Evolutionary conservation across 1,140 invertebrate genomes (phyloP).

Genomic region (Hydropsyche tenuis): DNA sequence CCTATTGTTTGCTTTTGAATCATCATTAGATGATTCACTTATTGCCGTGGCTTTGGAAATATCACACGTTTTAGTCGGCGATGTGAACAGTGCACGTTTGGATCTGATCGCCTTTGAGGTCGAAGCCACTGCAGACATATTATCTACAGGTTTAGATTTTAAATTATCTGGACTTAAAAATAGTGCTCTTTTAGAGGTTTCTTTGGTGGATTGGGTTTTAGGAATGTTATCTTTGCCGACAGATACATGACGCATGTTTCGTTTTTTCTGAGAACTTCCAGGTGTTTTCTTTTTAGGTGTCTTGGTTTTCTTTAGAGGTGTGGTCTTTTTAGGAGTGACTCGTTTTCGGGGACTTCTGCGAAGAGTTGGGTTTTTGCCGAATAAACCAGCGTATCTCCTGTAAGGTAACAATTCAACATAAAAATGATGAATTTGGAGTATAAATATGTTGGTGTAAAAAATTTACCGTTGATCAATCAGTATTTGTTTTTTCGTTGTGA

Average conservation of each 20-base stretch:
- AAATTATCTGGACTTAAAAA: constrained; percentile 68
- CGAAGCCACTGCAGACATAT: constrained; percentile 51
- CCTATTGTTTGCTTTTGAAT: constrained; percentile 27
- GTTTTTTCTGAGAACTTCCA: constrained; percentile 62
- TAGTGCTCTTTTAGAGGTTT: constrained; percentile 67
- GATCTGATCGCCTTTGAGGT: constrained; percentile 60
- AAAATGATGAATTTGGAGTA: neutral
- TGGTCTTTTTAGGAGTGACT: constrained; percentile 51
- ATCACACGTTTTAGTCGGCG: constrained; percentile 54
- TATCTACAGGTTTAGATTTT: constrained; percentile 49
- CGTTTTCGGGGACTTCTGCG: constrained; percentile 57
- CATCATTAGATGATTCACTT: neutral
- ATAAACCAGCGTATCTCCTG: constrained; percentile 53
- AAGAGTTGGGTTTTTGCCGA: constrained; percentile 50
- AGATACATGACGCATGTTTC: constrained; percentile 53
- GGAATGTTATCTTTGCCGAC: constrained; percentile 53
- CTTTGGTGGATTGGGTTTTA: constrained; percentile 56
- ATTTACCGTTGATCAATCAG: constrained; percentile 61
- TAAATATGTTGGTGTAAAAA: neutral
- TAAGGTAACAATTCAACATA: constrained; percentile 54
- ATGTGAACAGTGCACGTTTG: constrained; percentile 67
- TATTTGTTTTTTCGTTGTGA: constrained; percentile 57
- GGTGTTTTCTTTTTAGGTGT: constrained; percentile 60
- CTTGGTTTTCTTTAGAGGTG: constrained; percentile 58
- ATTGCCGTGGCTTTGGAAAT: neutral